Conservation (phyloP, 2,888 invertebrate species). For the Toxonevra muliebris region DNA sequence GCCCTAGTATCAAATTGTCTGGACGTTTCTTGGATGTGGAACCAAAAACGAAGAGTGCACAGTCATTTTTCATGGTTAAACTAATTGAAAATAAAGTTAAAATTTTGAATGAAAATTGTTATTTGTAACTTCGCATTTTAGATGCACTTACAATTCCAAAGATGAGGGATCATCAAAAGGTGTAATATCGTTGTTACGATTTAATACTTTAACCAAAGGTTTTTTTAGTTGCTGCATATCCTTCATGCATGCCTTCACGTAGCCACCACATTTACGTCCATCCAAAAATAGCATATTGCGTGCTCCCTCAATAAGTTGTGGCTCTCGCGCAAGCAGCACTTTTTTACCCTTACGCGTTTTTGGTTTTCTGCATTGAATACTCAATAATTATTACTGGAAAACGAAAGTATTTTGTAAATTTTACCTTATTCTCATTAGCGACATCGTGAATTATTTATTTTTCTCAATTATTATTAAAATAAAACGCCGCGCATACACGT, state of each 20-base stretch:
- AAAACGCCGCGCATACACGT: no score
- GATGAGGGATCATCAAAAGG: conserved; percentile 92
- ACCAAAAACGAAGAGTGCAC: conserved; percentile 89
- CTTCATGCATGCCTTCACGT: conserved; percentile 77
- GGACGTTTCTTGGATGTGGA: conserved; percentile 96
- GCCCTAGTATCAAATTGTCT: conserved; percentile 87
- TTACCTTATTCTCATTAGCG: conserved; percentile 61
- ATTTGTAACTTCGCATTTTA: background rate
- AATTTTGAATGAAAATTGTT: background rate
- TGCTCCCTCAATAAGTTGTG: conserved; percentile 87
- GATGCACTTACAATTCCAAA: conserved; percentile 73
- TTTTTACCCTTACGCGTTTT: conserved; percentile 89
- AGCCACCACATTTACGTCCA: conserved; percentile 82
- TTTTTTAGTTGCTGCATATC: conserved; percentile 90
- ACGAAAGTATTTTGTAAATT: conserved; percentile 1
- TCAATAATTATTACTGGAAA: background rate
- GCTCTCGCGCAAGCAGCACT: conserved; percentile 80
- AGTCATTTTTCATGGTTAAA: conserved; percentile 83
- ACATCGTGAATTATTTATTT: conserved; percentile 48
- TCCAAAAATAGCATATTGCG: conserved; percentile 86
- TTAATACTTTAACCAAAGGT: conserved; percentile 79
- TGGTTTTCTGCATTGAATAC: conserved; percentile 76
- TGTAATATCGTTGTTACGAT: conserved; percentile 85
- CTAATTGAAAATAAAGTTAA: conserved; percentile 54
- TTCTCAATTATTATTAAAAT: background rate